Evolutionary conservation across 2,888 invertebrate species (phyloP).

Genomic region (Chydorus sphaericus): DNA sequence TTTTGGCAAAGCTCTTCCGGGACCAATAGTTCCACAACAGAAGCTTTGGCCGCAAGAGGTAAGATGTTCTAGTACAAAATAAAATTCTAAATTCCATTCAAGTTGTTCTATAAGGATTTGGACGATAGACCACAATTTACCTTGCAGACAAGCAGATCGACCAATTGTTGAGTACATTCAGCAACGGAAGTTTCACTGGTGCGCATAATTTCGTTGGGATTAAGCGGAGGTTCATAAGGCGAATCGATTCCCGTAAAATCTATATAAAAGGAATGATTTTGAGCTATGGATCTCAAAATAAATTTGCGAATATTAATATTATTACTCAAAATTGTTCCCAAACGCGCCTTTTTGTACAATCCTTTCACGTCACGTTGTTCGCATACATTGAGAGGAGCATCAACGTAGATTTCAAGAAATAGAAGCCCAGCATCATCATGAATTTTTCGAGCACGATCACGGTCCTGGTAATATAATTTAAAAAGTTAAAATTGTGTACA

Average conservation of each 20-base stretch:
- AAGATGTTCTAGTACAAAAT: slow-evolving; percentile 43
- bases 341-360: slow-evolving; percentile 90
- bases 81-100: not conserved
- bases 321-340: slow-evolving; percentile 67
- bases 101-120: not conserved
- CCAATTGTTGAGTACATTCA: slow-evolving; percentile 73
- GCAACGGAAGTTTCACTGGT: slow-evolving; percentile 68
- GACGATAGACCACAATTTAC: slow-evolving; percentile 27
- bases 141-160: slow-evolving; percentile 64
- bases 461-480: slow-evolving; percentile 47
- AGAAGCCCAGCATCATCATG: slow-evolving; percentile 74
- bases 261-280: slow-evolving; percentile 18
- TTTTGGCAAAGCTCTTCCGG: slow-evolving; percentile 34
- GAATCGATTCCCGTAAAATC: slow-evolving; percentile 79
- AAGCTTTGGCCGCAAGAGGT: slow-evolving; percentile 36
- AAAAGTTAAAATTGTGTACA: slow-evolving; percentile 1
- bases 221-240: slow-evolving; percentile 71
- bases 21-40: slow-evolving; percentile 68
- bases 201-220: slow-evolving; percentile 71
- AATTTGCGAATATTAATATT: not conserved
- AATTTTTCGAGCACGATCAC: slow-evolving; percentile 75
- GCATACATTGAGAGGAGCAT: slow-evolving; percentile 85
- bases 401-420: slow-evolving; percentile 93
- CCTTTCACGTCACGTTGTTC: slow-evolving; percentile 93
- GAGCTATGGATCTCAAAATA: not conserved